Evolutionary conservation across 2,797 vertebrate species (phyloP).

Genomic region (Malurus splendens): DNA sequence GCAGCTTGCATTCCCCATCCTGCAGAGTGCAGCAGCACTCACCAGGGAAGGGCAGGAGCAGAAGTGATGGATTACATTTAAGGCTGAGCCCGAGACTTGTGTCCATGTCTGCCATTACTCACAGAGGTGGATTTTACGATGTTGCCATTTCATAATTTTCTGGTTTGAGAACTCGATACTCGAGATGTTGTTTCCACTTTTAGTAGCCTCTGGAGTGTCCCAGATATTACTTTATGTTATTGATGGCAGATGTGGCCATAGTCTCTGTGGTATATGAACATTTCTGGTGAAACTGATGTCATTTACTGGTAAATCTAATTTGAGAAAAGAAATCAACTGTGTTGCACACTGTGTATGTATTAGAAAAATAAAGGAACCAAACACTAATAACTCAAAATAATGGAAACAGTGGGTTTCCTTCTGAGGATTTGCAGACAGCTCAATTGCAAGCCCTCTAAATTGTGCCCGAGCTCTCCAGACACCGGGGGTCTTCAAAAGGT

Average conservation of each 20-base stretch:
- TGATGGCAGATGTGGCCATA: neutral
- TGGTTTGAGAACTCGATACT: neutral
- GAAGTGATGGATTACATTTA: neutral
- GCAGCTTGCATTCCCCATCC: neutral
- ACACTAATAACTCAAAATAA: slow-evolving; percentile 39
- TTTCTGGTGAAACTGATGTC: slow-evolving; percentile 13
- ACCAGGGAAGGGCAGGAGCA: neutral
- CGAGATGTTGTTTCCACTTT: slow-evolving; percentile 21
- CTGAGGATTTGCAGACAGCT: neutral
- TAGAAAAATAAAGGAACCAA: slow-evolving; percentile 9
- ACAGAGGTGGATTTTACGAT: slow-evolving; percentile 18
- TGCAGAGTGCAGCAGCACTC: neutral
- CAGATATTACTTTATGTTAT: slow-evolving; percentile 38
- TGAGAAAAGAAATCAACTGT: slow-evolving; percentile 2
- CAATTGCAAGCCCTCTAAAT: neutral
- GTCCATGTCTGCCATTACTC: neutral
- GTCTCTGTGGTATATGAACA: neutral
- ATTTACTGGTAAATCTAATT: slow-evolving; percentile 44
- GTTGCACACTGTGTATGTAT: neutral
- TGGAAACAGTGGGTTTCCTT: neutral
- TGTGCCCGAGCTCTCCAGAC: neutral
- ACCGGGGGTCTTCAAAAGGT: neutral
- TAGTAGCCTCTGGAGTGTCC: slow-evolving; percentile 22
- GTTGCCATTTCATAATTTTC: slow-evolving; percentile 33
- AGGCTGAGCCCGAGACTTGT: neutral